Conservation (phyloP, 2,888 invertebrate species). For the Boloria euphrosyne region DNA sequence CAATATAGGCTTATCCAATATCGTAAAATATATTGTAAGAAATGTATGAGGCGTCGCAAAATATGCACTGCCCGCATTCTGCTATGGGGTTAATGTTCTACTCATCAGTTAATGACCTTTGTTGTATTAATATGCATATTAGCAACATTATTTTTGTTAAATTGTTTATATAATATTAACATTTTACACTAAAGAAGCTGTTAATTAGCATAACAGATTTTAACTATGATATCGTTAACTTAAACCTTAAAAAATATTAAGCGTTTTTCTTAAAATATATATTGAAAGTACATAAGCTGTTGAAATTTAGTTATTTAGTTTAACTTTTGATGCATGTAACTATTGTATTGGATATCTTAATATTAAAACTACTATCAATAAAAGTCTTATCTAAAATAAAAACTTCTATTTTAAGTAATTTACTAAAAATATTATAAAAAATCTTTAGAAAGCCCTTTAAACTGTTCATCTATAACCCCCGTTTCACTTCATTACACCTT, state of each 20-base stretch:
- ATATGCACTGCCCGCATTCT: constrained; percentile 35
- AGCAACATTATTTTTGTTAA: background rate
- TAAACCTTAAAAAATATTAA: background rate
- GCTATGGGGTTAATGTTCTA: constrained; percentile 29
- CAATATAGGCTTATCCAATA: too few relatives aligned
- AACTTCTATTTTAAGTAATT: background rate
- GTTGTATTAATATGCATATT: constrained; percentile 23
- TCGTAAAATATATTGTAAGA: background rate
- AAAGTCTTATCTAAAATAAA: background rate
- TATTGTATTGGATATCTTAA: too few relatives aligned
- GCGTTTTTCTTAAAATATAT: background rate
- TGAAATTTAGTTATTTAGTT: too few relatives aligned
- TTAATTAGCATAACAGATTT: too few relatives aligned
- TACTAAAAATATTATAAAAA: background rate
- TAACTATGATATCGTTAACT: too few relatives aligned
- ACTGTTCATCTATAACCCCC: background rate
- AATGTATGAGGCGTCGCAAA: constrained; percentile 15
- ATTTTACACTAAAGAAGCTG: background rate
- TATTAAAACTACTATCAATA: too few relatives aligned
- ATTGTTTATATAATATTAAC: background rate
- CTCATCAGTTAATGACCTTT: constrained; percentile 36
- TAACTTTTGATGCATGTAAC: too few relatives aligned
- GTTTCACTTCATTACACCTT: constrained; percentile 42
- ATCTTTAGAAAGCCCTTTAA: background rate
- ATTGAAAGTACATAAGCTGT: too few relatives aligned